phyloP scores from a whole-genome alignment of 1,140 invertebrate genomes.

The Sycophila sp. region DNA sequence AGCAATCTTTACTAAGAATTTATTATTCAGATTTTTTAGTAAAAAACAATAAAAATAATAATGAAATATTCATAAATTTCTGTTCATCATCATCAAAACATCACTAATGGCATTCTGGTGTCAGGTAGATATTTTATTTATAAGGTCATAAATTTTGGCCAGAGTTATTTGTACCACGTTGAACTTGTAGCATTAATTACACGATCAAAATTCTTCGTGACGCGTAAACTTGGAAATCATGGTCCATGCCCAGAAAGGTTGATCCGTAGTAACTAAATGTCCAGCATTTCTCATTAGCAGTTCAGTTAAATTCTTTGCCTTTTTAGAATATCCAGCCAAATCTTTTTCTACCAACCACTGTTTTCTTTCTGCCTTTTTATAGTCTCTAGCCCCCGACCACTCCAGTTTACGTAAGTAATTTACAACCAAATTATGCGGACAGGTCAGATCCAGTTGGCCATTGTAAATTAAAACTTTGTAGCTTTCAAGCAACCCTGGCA shows the following conservation, averaged over 20 bases:
- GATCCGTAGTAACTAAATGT: constrained; percentile 84
- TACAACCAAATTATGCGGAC: constrained; percentile 80
- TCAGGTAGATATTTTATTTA: too few species aligned
- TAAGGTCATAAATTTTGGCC: too few species aligned
- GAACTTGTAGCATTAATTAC: too few species aligned
- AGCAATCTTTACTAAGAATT: too few species aligned
- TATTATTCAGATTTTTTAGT: too few species aligned
- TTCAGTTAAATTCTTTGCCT: constrained; percentile 78
- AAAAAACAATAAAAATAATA: background rate
- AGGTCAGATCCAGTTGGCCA: constrained; percentile 86
- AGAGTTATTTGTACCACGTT: too few species aligned
- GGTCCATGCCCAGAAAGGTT: constrained; percentile 81
- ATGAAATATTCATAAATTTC: too few species aligned
- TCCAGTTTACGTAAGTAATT: constrained; percentile 76
- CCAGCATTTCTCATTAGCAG: constrained; percentile 83
- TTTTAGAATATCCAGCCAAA: constrained; percentile 81
- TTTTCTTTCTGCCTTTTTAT: constrained; percentile 72
- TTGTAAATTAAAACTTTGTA: constrained; percentile 82
- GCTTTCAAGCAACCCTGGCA: constrained; percentile 74
- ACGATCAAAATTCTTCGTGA: constrained; percentile 56
- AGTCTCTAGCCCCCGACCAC: constrained; percentile 74
- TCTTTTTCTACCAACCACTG: constrained; percentile 75
- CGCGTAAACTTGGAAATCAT: constrained; percentile 81
- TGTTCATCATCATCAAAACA: too few species aligned
- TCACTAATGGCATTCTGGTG: too few species aligned